Conservation (phyloP, 2,888 invertebrate species). For the Conomelus anceps region DNA sequence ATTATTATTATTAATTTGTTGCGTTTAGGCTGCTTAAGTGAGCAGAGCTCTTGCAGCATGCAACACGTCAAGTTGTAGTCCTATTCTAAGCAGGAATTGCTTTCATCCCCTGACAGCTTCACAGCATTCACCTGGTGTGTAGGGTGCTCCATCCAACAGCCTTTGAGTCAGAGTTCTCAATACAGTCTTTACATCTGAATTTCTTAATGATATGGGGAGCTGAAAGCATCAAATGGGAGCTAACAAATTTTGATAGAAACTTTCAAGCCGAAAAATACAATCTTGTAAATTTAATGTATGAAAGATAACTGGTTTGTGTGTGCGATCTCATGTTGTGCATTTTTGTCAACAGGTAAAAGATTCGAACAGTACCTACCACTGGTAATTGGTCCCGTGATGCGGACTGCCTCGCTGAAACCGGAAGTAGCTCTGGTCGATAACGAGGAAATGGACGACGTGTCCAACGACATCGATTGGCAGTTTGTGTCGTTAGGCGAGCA, state of each 20-base stretch:
- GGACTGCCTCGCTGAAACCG: conserved; percentile 86
- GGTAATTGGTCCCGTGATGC: conserved; percentile 92
- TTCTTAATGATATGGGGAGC: too few species aligned
- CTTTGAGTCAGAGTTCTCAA: too few species aligned
- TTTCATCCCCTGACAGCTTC: too few species aligned
- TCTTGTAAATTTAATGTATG: background rate
- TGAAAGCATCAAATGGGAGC: too few species aligned
- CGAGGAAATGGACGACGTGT: conserved; percentile 70
- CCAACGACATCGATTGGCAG: conserved; percentile 83
- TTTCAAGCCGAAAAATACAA: background rate
- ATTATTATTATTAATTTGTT: too few species aligned
- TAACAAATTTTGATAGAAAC: background rate
- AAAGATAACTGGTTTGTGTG: background rate
- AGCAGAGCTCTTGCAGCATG: too few species aligned
- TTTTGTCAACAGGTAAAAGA: conserved; percentile 53
- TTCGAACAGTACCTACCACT: conserved; percentile 88
- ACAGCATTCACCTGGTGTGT: too few species aligned
- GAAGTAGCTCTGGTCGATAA: conserved; percentile 87
- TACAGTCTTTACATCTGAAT: too few species aligned
- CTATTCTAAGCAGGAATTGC: too few species aligned
- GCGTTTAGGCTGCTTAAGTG: too few species aligned
- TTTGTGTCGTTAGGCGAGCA: conserved; percentile 90
- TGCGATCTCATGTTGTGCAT: background rate
- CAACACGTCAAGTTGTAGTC: too few species aligned
- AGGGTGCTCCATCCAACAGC: too few species aligned